Conservation (phyloP, 1,140 invertebrate genomes). For the Hyles vespertilio region DNA sequence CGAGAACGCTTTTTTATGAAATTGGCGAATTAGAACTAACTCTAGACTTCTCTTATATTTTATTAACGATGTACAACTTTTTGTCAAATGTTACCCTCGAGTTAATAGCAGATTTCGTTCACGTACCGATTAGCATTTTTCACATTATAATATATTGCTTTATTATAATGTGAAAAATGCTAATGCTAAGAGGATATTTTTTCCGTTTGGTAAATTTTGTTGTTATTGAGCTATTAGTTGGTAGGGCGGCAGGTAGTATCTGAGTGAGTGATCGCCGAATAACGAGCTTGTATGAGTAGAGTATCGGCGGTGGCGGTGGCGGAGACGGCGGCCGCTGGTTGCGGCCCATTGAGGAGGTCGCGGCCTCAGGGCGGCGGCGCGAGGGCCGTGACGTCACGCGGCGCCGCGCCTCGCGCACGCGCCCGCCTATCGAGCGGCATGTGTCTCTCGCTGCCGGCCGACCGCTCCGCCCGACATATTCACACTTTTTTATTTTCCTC, state of each 20-base stretch:
- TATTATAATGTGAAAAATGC: too few species aligned
- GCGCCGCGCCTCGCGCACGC: conserved; percentile 57
- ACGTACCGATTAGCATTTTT: too few species aligned
- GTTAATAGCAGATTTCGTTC: too few species aligned
- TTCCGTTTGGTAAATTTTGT: too few species aligned
- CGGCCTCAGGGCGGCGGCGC: conserved; percentile 46
- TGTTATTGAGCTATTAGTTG: conserved; percentile 9
- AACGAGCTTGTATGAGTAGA: conserved; percentile 18
- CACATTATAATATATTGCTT: too few species aligned
- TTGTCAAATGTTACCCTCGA: too few species aligned
- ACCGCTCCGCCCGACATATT: conserved; percentile 58
- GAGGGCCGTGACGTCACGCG: conserved; percentile 51
- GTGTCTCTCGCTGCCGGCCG: conserved; percentile 63
- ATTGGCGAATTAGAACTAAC: too few species aligned
- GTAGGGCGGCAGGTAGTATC: conserved; percentile 17
- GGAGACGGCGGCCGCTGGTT: conserved; percentile 21
- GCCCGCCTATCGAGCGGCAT: conserved; percentile 68
- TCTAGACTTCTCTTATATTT: too few species aligned
- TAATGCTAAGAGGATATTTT: too few species aligned
- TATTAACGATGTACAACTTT: too few species aligned
- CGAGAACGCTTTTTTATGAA: too few species aligned
- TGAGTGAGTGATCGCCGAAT: conserved; percentile 34
- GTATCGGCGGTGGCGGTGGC: conserved; percentile 15
- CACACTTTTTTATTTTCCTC: conserved; percentile 70
- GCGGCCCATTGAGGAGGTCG: conserved; percentile 51